phyloP scores from a whole-genome alignment of 2,797 vertebrate species.

The Clarias pachynema region DNA sequence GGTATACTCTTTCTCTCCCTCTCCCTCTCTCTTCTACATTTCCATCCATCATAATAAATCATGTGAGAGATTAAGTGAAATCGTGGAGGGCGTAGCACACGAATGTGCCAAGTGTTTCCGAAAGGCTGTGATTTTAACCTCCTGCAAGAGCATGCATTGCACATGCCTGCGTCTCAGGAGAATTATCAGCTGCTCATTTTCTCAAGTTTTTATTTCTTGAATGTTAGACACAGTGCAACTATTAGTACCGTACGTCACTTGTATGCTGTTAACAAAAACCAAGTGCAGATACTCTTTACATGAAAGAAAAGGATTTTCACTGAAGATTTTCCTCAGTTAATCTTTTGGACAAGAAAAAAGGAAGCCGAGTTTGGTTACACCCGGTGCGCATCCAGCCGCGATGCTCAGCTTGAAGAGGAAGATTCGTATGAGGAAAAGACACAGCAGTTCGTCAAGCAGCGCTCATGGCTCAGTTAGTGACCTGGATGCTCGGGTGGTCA shows the following conservation, averaged over 20 bases:
- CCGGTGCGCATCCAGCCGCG: background rate
- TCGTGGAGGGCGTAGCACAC: constrained; percentile 57
- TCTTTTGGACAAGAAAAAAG: background rate
- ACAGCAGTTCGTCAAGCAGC: constrained; percentile 63
- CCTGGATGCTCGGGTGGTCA: constrained; percentile 71
- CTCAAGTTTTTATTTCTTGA: background rate
- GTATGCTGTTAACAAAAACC: background rate
- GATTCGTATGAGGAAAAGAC: constrained; percentile 44
- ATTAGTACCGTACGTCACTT: background rate
- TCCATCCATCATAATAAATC: background rate
- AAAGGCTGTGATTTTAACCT: constrained; percentile 55
- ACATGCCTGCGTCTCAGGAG: constrained; percentile 41
- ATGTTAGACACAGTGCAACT: background rate
- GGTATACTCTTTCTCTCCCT: background rate
- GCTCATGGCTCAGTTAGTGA: constrained; percentile 62
- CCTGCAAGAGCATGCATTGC: constrained; percentile 66
- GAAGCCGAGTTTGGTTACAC: background rate
- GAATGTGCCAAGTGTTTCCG: constrained; percentile 58
- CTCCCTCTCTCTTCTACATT: background rate
- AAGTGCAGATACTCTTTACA: background rate
- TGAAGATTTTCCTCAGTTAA: background rate
- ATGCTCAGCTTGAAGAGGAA: constrained; percentile 69
- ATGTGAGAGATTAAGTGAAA: constrained; percentile 17
- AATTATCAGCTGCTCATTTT: background rate
- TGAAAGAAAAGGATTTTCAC: constrained; percentile 5